A percentile compares a stretch with the other conserved stretches of the same genome.
Evolutionary conservation across 2,113 vertebrate genomes (phyloP).

Genomic region (Melanerpes aurifrons): DNA sequence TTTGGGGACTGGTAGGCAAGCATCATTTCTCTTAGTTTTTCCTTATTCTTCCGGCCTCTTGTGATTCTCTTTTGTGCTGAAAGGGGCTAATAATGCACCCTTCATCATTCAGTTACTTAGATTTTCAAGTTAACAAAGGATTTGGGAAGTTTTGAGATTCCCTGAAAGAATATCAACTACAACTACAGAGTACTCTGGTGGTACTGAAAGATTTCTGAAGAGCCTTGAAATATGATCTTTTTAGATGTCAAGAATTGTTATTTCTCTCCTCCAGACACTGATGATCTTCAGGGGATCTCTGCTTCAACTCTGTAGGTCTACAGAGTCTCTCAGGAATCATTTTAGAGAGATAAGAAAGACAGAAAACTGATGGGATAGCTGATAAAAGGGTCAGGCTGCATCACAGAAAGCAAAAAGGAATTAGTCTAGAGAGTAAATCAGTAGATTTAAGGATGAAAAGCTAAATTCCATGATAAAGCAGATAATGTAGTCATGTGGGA

Average conservation of each 20-base stretch:
- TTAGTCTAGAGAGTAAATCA: not conserved
- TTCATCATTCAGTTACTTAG: not conserved
- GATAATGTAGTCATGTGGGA: not conserved
- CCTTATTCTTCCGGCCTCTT: not conserved
- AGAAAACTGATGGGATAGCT: not conserved
- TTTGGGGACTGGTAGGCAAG: not conserved
- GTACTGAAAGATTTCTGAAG: not conserved
- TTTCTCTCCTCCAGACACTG: not conserved
- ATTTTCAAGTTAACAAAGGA: not conserved
- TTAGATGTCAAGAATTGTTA: not conserved
- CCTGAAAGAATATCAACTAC: not conserved
- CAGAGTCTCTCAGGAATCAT: not conserved
- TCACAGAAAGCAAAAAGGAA: not conserved
- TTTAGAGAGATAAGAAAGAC: not conserved
- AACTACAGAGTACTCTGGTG: not conserved
- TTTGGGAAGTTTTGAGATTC: not conserved
- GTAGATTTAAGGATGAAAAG: slow-evolving; percentile 14
- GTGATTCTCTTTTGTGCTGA: not conserved
- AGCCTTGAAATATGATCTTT: not conserved
- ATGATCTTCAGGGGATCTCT: not conserved
- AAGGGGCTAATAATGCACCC: not conserved
- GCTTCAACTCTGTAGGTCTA: not conserved
- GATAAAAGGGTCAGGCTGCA: slow-evolving; percentile 18
- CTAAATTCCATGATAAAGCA: not conserved
- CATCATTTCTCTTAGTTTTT: not conserved